A percentile compares a stretch with the other conserved stretches of the same genome.
These are phyloP conservation scores for Zoanthus solanderi DNA, from an alignment of 92 coral and sea anemone genomes.

Conservation along the genomic window DNA sequence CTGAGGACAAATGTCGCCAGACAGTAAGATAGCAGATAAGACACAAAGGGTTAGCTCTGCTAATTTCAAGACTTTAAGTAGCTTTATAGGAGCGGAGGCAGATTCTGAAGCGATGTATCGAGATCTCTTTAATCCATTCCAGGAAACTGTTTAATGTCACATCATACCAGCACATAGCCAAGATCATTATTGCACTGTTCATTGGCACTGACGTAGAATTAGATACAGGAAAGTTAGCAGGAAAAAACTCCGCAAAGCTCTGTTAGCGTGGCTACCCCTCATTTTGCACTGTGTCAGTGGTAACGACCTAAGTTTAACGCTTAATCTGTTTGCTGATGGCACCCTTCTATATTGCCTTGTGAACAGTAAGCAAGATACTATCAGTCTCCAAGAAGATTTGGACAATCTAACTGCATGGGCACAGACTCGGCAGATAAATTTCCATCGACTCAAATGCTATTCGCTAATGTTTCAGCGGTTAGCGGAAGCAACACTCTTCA, in stretches of 20 bases:
- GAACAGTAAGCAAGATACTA: neutral
- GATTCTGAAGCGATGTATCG: neutral
- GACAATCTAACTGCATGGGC: slow-evolving; percentile 41
- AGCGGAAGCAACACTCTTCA: slow-evolving; percentile 28
- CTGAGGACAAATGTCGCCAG: slow-evolving; percentile 18
- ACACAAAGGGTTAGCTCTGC: neutral
- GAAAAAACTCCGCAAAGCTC: too few species aligned
- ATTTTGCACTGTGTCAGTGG: slow-evolving; percentile 35
- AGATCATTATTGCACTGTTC: neutral
- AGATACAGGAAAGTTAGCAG: too few species aligned
- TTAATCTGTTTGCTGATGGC: slow-evolving; percentile 58
- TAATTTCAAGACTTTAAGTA: neutral
- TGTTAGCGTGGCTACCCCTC: too few species aligned
- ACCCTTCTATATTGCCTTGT: slow-evolving; percentile 12
- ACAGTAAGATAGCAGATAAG: neutral
- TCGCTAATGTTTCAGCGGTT: slow-evolving; percentile 21
- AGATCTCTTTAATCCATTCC: neutral
- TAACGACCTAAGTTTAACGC: slow-evolving; percentile 31
- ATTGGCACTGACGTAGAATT: too few species aligned
- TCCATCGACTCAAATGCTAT: slow-evolving; percentile 49
- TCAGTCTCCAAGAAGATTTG: slow-evolving; percentile 23
- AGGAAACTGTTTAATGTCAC: too few species aligned
- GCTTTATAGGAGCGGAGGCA: neutral
- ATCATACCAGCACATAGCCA: neutral
- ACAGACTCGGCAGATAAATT: slow-evolving; percentile 53